These are phyloP conservation scores for Julus scanicus DNA, from an alignment of 2,888 invertebrate species.

Conservation along the genomic window DNA sequence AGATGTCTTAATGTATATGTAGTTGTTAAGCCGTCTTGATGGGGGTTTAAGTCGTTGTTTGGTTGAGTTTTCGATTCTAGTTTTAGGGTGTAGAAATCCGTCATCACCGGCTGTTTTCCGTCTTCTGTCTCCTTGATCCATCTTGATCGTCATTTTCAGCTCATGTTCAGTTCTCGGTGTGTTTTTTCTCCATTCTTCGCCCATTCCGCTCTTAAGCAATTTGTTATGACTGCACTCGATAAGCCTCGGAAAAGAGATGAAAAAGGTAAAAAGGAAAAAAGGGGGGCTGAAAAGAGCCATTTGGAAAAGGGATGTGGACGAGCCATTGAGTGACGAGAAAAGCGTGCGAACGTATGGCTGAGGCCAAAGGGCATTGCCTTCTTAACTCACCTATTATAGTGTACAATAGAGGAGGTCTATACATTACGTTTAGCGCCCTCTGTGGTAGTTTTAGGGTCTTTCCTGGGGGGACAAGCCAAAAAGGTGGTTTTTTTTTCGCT, in stretches of 20 bases:
- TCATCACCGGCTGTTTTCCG: background rate
- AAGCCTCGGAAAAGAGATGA: background rate
- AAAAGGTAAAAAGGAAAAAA: background rate
- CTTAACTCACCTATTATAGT: no score
- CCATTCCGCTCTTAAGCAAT: background rate
- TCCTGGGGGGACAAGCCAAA: no score
- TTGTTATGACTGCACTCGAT: background rate
- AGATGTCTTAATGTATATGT: no score
- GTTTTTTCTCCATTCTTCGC: background rate
- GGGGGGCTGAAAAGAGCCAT: background rate
- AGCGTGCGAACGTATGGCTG: background rate
- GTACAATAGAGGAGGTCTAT: no score
- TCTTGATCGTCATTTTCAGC: conserved; percentile 1
- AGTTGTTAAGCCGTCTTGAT: no score
- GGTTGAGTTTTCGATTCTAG: no score
- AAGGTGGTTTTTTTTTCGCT: no score
- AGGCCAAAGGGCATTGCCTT: no score
- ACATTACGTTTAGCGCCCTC: no score
- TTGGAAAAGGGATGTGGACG: background rate
- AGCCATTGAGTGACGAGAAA: background rate
- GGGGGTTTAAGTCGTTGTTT: no score
- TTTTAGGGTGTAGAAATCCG: no score
- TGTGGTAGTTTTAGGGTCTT: no score
- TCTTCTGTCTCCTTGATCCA: background rate
- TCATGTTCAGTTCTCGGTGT: background rate